These are phyloP conservation scores for Mungos mungo DNA, from an alignment of 2,113 vertebrate genomes.

Conservation along the genomic window DNA sequence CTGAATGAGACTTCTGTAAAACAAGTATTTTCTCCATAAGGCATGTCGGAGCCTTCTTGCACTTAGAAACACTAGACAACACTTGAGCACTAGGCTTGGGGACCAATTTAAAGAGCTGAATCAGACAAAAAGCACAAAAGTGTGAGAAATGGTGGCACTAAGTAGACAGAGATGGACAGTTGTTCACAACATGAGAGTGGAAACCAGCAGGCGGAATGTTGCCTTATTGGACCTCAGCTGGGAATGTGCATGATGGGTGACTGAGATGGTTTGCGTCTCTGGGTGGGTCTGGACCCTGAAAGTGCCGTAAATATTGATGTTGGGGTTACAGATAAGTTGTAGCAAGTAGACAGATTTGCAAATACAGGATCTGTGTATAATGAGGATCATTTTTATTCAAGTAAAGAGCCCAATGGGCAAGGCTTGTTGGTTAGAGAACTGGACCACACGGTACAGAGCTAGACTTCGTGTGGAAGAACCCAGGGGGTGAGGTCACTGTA, in stretches of 20 bases:
- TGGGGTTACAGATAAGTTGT: neutral
- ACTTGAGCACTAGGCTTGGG: neutral
- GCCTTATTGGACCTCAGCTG: neutral
- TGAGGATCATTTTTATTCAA: neutral
- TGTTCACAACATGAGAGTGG: neutral
- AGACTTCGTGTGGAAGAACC: neutral
- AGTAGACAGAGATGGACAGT: neutral
- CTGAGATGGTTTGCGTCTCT: neutral
- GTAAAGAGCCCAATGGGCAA: neutral
- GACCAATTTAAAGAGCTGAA: neutral
- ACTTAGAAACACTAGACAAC: neutral
- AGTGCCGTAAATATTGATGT: neutral
- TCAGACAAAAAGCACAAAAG: neutral
- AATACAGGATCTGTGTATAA: rapidly evolving
- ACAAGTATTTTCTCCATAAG: neutral
- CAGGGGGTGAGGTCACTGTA: neutral
- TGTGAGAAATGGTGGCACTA: neutral
- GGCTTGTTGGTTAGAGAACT: neutral
- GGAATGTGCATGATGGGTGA: rapidly evolving
- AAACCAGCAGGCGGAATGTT: neutral
- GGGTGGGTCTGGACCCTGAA: neutral
- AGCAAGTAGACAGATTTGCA: neutral
- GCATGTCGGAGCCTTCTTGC: neutral
- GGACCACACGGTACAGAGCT: neutral
- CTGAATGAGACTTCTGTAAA: neutral